These are phyloP conservation scores for Trichonephila clavata DNA, from an alignment of 1,140 invertebrate species.

Conservation along the genomic window DNA sequence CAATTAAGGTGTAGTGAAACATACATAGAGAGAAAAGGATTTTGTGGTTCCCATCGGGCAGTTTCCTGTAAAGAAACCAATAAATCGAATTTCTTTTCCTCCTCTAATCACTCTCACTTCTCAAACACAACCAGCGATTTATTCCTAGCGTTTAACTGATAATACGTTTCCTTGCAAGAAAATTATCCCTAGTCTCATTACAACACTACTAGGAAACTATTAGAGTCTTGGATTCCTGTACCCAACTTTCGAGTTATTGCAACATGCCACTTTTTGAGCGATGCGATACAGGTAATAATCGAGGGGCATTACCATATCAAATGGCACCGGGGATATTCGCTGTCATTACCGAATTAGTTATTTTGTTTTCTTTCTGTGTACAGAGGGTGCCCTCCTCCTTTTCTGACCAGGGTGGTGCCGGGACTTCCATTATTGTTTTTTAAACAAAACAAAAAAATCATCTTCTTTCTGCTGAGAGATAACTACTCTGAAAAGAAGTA, in stretches of 20 bases:
- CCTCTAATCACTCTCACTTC: constrained; percentile 22
- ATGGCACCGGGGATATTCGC: constrained; percentile 32
- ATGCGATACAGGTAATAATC: constrained; percentile 28
- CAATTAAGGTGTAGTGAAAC: constrained; percentile 18
- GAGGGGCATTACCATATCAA: constrained; percentile 37
- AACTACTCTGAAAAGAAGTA: not conserved
- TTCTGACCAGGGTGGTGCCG: not conserved
- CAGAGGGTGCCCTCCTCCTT: not conserved
- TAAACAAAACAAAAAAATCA: not conserved
- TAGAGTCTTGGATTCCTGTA: constrained; percentile 2
- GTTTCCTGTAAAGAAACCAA: not conserved
- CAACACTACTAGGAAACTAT: constrained; percentile 32
- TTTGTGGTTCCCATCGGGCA: not conserved
- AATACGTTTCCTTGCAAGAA: constrained; percentile 24
- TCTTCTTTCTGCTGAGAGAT: not conserved
- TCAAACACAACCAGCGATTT: constrained; percentile 17
- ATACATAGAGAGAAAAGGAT: not conserved
- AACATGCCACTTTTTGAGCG: constrained; percentile 13
- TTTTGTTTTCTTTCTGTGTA: not conserved
- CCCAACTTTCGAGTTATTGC: constrained; percentile 11
- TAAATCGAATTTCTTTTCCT: not conserved
- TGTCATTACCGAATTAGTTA: constrained; percentile 48
- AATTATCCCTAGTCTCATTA: constrained; percentile 41
- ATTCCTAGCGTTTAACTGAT: constrained; percentile 25
- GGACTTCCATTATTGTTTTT: not conserved